A percentile compares a stretch with the other conserved stretches of the same genome.
phyloP scores from a whole-genome alignment of 2,797 vertebrate genomes.

The Esox masquinongy region DNA sequence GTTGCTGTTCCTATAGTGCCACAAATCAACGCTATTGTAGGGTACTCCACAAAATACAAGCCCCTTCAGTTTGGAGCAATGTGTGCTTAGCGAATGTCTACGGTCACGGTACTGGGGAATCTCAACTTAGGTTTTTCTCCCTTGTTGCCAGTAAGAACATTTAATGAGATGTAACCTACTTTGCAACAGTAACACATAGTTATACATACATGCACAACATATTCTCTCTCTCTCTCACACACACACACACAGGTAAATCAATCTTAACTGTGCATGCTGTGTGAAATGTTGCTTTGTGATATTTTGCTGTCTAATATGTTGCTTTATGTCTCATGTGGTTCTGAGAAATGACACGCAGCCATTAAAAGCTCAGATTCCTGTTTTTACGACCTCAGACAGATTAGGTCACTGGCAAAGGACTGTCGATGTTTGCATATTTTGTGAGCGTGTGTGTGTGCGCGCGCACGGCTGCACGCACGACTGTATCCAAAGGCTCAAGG shows the following conservation, averaged over 20 bases:
- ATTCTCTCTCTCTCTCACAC: neutral
- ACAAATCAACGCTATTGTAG: neutral
- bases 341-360: neutral
- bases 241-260: neutral
- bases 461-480: too few species aligned
- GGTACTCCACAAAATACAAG: neutral
- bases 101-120: neutral
- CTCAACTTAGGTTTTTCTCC: neutral
- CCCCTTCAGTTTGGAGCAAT: too few species aligned
- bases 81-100: neutral
- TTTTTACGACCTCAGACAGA: conserved; percentile 12
- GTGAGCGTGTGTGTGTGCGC: neutral
- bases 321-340: neutral
- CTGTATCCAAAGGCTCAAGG: neutral
- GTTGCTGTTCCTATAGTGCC: neutral
- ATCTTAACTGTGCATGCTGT: neutral
- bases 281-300: neutral
- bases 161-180: neutral
- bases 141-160: neutral
- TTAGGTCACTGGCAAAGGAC: neutral
- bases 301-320: neutral
- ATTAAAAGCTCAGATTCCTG: conserved; percentile 12
- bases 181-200: neutral
- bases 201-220: neutral
- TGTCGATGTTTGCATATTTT: neutral